A percentile compares a stretch with the other conserved stretches of the same genome.
Conservation (phyloP, 2,797 vertebrate species). For the Austrolebias charrua region DNA sequence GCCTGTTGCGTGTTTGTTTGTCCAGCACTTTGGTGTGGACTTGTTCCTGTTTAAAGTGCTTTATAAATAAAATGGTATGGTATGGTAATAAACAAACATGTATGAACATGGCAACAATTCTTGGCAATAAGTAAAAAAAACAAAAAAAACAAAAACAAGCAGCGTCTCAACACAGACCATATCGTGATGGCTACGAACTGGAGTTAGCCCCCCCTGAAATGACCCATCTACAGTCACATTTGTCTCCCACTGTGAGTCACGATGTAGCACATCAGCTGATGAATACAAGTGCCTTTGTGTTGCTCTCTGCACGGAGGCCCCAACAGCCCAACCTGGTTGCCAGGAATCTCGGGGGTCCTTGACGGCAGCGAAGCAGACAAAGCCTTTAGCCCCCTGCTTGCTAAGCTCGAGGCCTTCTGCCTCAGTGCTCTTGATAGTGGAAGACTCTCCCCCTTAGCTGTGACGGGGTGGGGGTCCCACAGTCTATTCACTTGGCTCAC, state of each 20-base stretch:
- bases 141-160: conserved; percentile 3
- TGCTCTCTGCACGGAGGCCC: conserved; percentile 41
- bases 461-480: conserved; percentile 36
- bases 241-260: conserved; percentile 37
- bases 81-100: no score
- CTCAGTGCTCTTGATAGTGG: conserved; percentile 56
- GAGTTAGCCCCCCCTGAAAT: background rate
- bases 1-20: no score
- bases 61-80: no score
- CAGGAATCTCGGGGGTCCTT: conserved; percentile 66
- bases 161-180: background rate
- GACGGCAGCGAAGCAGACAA: conserved; percentile 75
- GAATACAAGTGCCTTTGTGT: conserved; percentile 64
- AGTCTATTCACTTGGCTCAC: conserved; percentile 70
- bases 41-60: no score
- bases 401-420: conserved; percentile 61
- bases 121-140: background rate
- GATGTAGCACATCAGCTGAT: conserved; percentile 64
- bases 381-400: conserved; percentile 61
- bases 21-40: no score
- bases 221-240: conserved; percentile 13
- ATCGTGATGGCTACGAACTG: background rate
- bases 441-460: conserved; percentile 48
- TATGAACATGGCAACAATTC: no score
- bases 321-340: conserved; percentile 64